phyloP scores from a whole-genome alignment of 2,888 invertebrate species.

The Archips xylosteana region DNA sequence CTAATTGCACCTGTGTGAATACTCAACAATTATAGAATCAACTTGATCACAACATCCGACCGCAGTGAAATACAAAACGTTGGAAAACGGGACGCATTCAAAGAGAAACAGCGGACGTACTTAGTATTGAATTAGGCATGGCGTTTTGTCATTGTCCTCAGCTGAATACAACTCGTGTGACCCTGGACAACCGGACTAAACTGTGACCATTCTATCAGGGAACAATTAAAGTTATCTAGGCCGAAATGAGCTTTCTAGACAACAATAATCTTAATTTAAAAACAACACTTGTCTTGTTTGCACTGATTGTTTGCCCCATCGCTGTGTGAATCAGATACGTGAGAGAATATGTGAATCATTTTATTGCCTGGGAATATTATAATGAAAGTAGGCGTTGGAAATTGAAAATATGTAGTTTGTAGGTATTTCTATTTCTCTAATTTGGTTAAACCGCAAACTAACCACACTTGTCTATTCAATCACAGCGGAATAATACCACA shows the following conservation, averaged over 20 bases:
- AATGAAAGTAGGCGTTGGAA: slow-evolving; percentile 29
- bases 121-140: slow-evolving; percentile 20
- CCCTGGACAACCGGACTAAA: slow-evolving; percentile 25
- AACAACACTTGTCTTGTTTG: slow-evolving; percentile 27
- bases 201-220: slow-evolving; percentile 14
- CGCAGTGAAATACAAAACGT: slow-evolving; percentile 20
- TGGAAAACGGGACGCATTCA: slow-evolving; percentile 25
- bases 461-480: slow-evolving; percentile 28
- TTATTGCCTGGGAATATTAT: slow-evolving; percentile 12
- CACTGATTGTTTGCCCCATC: slow-evolving; percentile 21
- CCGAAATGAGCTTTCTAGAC: slow-evolving; percentile 1
- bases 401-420: slow-evolving; percentile 25
- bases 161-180: slow-evolving; percentile 15
- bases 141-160: slow-evolving; percentile 27
- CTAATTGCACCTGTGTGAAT: slow-evolving; percentile 31
- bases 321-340: slow-evolving; percentile 32
- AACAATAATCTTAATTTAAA: slow-evolving; percentile 17
- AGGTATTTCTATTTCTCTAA: slow-evolving; percentile 21
- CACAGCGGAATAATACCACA: slow-evolving; percentile 22
- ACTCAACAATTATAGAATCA: slow-evolving; percentile 31
- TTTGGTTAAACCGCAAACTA: slow-evolving; percentile 24
- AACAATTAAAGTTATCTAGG: slow-evolving; percentile 32
- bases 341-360: slow-evolving; percentile 27
- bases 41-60: slow-evolving; percentile 25
- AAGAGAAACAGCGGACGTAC: slow-evolving; percentile 23